phyloP scores from a whole-genome alignment of 2,113 vertebrate genomes.

The Rhineura floridana region DNA sequence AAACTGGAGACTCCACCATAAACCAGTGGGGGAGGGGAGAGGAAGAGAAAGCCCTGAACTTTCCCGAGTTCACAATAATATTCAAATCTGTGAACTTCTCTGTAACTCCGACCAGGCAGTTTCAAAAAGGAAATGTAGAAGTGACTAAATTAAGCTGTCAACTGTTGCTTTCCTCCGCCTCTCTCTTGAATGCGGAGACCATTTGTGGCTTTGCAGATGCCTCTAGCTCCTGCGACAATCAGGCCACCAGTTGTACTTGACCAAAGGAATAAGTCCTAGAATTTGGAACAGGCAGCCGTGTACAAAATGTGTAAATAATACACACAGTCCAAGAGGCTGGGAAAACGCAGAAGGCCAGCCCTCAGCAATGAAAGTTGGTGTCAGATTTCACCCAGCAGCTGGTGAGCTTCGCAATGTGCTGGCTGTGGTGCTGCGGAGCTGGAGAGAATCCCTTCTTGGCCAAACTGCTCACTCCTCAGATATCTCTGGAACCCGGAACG shows the following conservation, averaged over 20 bases:
- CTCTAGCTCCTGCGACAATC: not conserved
- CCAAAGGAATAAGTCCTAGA: not conserved
- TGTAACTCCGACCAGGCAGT: not conserved
- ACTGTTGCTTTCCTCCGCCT: not conserved
- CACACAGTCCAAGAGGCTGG: not conserved
- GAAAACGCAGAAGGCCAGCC: conserved; percentile 39
- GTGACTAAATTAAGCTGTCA: conserved; percentile 23
- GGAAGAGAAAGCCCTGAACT: not conserved
- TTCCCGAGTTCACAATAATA: not conserved
- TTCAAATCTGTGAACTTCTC: conserved; percentile 30
- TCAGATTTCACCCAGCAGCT: conserved; percentile 62
- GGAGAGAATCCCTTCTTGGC: not conserved
- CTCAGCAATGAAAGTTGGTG: not conserved
- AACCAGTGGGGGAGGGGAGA: not conserved
- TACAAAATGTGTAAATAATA: not conserved
- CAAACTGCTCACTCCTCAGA: not conserved
- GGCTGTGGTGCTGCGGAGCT: not conserved
- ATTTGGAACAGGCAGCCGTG: fast-evolving
- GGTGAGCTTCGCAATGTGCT: conserved; percentile 21
- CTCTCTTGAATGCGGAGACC: not conserved
- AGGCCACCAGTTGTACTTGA: not conserved
- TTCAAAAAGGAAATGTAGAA: conserved; percentile 3
- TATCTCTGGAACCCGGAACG: not conserved
- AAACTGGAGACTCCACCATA: not conserved
- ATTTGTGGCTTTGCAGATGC: not conserved